These are phyloP conservation scores for Rhopalosiphum maidis DNA, from an alignment of 1,140 invertebrate species.

Conservation along the genomic window DNA sequence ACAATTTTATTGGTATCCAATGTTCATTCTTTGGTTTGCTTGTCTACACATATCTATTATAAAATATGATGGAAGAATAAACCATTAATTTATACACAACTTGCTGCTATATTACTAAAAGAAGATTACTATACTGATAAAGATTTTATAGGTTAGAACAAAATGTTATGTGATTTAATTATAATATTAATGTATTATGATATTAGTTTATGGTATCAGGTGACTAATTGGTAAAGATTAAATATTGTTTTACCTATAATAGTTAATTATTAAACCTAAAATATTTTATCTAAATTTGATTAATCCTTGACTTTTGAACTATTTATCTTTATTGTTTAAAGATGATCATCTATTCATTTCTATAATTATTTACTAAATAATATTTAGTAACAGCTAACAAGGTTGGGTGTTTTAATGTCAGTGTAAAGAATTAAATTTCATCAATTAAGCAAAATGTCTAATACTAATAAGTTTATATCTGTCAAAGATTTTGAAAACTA, in stretches of 20 bases:
- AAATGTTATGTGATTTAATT: background rate
- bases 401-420: background rate
- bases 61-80: background rate
- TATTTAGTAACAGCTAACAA: background rate
- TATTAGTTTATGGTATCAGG: background rate
- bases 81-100: background rate
- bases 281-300: background rate
- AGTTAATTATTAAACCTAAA: background rate
- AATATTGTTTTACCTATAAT: too few relatives aligned
- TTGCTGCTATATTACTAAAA: background rate
- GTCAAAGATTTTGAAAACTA: constrained; percentile 82
- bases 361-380: too few relatives aligned
- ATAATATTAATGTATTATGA: background rate
- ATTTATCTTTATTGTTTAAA: background rate
- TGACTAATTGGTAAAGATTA: too few relatives aligned
- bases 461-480: constrained; percentile 61
- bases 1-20: background rate
- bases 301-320: background rate
- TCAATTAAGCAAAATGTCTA: constrained; percentile 26
- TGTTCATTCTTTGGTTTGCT: background rate
- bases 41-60: background rate
- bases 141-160: background rate
- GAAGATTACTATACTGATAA: background rate
- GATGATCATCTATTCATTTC: background rate
- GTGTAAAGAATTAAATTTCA: background rate